These are phyloP conservation scores for Falco columbarius DNA, from an alignment of 2,797 vertebrate species.

Conservation along the genomic window DNA sequence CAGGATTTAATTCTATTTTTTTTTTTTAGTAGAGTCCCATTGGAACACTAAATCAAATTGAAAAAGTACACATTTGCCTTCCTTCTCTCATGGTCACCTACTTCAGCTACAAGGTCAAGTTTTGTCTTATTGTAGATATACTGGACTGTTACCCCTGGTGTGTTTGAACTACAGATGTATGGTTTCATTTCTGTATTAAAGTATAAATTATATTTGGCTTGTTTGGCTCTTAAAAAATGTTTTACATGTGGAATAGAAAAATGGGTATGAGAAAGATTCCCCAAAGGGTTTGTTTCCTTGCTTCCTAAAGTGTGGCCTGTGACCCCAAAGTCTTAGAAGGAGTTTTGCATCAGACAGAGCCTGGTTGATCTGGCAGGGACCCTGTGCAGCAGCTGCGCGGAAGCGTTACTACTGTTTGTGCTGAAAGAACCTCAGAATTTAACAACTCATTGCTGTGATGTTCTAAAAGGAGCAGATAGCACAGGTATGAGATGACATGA, in stretches of 20 bases:
- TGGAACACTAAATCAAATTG: background rate
- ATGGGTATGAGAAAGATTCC: background rate
- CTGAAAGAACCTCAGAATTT: background rate
- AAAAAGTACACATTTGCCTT: background rate
- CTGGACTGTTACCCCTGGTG: slow-evolving; percentile 57
- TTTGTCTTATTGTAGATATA: slow-evolving; percentile 32
- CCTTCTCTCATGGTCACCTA: background rate
- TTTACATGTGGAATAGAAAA: background rate
- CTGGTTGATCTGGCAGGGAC: background rate
- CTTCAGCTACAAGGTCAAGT: slow-evolving; percentile 30
- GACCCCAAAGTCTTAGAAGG: background rate
- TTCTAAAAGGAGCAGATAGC: background rate
- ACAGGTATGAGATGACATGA: background rate
- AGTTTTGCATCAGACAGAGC: background rate
- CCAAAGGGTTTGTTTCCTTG: background rate
- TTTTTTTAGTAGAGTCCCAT: background rate
- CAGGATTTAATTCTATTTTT: background rate
- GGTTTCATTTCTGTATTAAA: slow-evolving; percentile 73
- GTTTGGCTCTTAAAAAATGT: background rate
- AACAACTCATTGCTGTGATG: rapidly evolving
- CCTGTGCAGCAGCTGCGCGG: background rate
- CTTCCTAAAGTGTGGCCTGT: background rate
- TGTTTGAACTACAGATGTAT: slow-evolving; percentile 56
- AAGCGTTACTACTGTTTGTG: background rate
- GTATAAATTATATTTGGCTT: slow-evolving; percentile 17